Base-by-base conservation (phyloP, 2,113 vertebrate genomes). In the Cisticola juncidis region DNA sequence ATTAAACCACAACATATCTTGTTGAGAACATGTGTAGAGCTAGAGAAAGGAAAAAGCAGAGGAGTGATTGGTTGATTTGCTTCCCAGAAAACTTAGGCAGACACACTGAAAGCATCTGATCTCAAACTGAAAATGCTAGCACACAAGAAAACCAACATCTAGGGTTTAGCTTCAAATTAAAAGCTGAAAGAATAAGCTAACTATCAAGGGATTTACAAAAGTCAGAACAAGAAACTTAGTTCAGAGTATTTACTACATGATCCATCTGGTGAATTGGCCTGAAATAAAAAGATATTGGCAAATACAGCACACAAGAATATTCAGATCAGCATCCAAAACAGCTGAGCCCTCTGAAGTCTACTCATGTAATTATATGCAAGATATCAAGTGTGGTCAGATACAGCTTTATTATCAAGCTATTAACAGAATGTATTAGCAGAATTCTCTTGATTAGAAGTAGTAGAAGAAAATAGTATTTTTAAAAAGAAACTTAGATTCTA, bases 221-320 rank as follows among this genome's bases (percentile, higher is more conserved):
- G 50, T 36, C 76, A 94, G 80, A 95, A 79, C 69, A 95, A 81
- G 56, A 94, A 93, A 90, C 45, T 83, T 68, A 42, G 90, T 96
- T 95, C 80, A 87, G 80, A 81, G 36, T 58, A 65, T 93, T 92
- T 64, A 69, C 77, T 92, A 88, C 38, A 28, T 42, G 42, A 84
- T 90, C 56, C 73, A 1, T 50, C 81, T 89, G 70, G 50, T 80
- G 82, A 96, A 92, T 11, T 81, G 31, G 66, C 86, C 95, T 97
- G 96, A 87, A 97, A 97, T 71, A 77, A 85, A 95, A 86, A 91
- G 31, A 48, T 76, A 86, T 48, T 80, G 77, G 76, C 86, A 88
- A 88, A 95, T 51, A 79, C 3, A 84, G 54, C 44, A 68, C 15
- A 60, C 11, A 76, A 74, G n/a, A 86, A 64, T 40, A 76, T 74